Percentiles rank a stretch among this genome's conserved stretches.
Evolutionary conservation across 2,888 invertebrate genomes (phyloP).

Genomic region (Drosophila macrospina): DNA sequence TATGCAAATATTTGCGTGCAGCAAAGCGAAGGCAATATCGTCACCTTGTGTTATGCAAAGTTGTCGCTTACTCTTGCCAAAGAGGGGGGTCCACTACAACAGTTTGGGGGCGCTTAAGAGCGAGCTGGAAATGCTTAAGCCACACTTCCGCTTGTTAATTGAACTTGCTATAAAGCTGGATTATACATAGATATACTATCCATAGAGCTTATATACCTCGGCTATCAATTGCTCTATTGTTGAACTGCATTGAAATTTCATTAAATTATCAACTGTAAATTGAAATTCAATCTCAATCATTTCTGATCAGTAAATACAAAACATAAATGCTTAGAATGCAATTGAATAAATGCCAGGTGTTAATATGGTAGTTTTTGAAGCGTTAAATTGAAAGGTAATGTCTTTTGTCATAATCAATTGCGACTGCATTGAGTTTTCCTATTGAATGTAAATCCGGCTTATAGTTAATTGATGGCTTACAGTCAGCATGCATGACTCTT

Average conservation of each 20-base stretch:
- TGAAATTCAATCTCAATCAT: no score
- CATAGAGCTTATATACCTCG: no score
- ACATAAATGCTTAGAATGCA: no score
- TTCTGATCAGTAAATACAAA: no score
- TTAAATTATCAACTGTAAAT: no score
- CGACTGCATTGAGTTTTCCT: constrained; percentile 2
- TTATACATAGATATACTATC: no score
- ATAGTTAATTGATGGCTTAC: constrained; percentile 34
- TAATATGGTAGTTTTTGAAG: neutral
- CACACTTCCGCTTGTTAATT: neutral
- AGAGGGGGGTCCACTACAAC: neutral
- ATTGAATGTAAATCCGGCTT: constrained; percentile 17
- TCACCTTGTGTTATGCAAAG: constrained; percentile 11
- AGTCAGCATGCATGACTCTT: constrained; percentile 11
- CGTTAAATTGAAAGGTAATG: neutral
- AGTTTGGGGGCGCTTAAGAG: neutral
- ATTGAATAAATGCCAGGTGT: no score
- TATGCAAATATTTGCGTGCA: constrained; percentile 48
- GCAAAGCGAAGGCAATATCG: constrained; percentile 27
- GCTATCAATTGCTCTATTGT: no score
- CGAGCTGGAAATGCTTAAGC: neutral
- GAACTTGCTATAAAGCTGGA: neutral
- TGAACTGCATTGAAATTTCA: no score
- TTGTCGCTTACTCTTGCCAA: constrained; percentile 3
- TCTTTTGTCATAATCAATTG: neutral